Evolutionary conservation across 2,797 vertebrate species (phyloP).

Genomic region (Ambastaia sidthimunki): DNA sequence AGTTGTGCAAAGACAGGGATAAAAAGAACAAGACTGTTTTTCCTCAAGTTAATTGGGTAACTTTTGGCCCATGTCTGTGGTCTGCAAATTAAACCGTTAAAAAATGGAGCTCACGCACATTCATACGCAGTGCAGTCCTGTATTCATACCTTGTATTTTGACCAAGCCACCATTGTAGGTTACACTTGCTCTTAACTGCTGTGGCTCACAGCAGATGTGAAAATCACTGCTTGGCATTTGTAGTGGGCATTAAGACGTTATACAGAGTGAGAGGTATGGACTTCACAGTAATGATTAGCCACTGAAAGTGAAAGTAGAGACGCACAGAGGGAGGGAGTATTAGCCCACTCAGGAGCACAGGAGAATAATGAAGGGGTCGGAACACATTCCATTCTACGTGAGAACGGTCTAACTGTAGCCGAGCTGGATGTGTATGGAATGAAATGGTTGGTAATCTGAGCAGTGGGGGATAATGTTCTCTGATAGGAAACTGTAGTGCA

Average conservation of each 20-base stretch:
- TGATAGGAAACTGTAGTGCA: slow-evolving; percentile 42
- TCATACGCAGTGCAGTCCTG: not conserved
- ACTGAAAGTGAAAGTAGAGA: slow-evolving; percentile 57
- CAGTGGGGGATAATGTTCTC: slow-evolving; percentile 39
- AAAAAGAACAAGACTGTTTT: not conserved
- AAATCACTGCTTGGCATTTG: slow-evolving; percentile 57
- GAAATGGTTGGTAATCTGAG: slow-evolving; percentile 47
- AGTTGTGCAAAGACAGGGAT: not conserved
- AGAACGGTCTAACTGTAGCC: slow-evolving; percentile 4
- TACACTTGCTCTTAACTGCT: slow-evolving; percentile 49
- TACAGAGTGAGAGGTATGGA: slow-evolving; percentile 47
- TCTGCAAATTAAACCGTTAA: not conserved
- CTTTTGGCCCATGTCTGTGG: not conserved
- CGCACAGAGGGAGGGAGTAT: slow-evolving; percentile 20
- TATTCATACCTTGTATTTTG: not conserved
- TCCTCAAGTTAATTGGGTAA: slow-evolving; percentile 17
- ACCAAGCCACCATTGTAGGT: too few species aligned
- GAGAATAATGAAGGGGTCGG: slow-evolving; percentile 53
- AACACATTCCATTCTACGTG: slow-evolving; percentile 26
- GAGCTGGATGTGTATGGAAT: slow-evolving; percentile 14
- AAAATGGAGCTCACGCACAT: not conserved
- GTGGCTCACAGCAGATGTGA: slow-evolving; percentile 52
- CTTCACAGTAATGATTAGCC: slow-evolving; percentile 60
- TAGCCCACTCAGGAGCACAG: slow-evolving; percentile 44
- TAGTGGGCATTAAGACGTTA: slow-evolving; percentile 49